Evolutionary conservation across 1,140 invertebrate genomes (phyloP).

Genomic region (Piezodorus guildinii): DNA sequence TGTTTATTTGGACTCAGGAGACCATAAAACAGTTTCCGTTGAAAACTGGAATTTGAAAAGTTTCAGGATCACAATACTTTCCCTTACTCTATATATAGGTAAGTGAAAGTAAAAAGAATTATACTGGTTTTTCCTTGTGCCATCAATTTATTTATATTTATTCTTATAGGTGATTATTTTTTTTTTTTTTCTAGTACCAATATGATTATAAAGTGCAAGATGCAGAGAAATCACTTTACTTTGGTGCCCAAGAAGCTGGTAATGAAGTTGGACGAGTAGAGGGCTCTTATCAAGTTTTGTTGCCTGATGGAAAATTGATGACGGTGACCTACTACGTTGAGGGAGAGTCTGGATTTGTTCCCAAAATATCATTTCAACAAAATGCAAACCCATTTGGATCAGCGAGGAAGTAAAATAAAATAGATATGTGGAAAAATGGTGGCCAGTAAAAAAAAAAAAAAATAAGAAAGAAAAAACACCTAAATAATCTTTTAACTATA

Average conservation of each 20-base stretch:
- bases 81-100: too few species aligned
- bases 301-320: slow-evolving; percentile 56
- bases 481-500: too few species aligned
- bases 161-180: neutral
- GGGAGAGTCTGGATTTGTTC: slow-evolving; percentile 54
- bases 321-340: slow-evolving; percentile 53
- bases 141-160: neutral
- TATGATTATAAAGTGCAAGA: slow-evolving; percentile 62
- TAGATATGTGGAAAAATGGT: too few species aligned
- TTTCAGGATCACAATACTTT: too few species aligned
- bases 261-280: slow-evolving; percentile 45
- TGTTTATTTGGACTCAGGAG: too few species aligned
- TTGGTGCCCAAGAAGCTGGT: slow-evolving; percentile 49
- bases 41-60: too few species aligned
- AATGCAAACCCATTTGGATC: slow-evolving; percentile 41
- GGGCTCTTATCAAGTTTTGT: slow-evolving; percentile 45
- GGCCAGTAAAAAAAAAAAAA: too few species aligned
- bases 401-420: too few species aligned
- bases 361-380: slow-evolving; percentile 47
- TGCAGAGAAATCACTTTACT: slow-evolving; percentile 47
- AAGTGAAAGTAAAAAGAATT: too few species aligned
- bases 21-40: too few species aligned
- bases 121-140: too few species aligned
- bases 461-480: too few species aligned
- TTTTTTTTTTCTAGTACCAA: slow-evolving; percentile 41